Base-by-base conservation (phyloP, 37 sponge, comb jelly and placozoan species). In the Spongilla lacustris region DNA sequence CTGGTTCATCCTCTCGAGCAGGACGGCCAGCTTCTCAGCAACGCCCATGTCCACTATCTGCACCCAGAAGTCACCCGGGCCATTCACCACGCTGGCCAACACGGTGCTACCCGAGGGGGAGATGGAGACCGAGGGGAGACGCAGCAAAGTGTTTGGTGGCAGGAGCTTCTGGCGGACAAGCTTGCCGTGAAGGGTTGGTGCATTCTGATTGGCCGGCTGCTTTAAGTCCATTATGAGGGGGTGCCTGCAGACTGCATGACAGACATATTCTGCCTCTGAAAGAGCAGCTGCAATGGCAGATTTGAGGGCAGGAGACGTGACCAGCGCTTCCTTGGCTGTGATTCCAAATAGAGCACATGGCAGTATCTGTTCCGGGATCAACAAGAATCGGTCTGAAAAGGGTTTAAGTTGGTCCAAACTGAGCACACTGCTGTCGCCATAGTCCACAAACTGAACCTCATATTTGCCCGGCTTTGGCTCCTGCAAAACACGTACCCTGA, bases 11-110 rank as follows among this genome's bases (percentile, higher is more conserved):
- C 38, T 36, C 71, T 90, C 22, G 19, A 58, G 58, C 19, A 58
- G 11, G 19, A 58, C 58, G 3, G 35, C 35, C 58, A 90, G 10
- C 26, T 66, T 77, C 36, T 78, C 31, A 0, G 49, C 30, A 19
- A 68, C 27, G 29, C 25, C 19, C 6, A 80, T 38, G 2, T n/a
- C 68, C 26, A 80, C 68, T 3, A 80, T 38, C 76, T 92, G 92
- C 10, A 92, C 69, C 72, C 84, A 87, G 76, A 92, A 78, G 36
- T 87, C 83, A 28, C 41, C 2, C 1, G 88, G 92, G n/a, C 67
- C 71, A 0, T 67, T 24, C 9, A 84, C 66, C 34, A 84, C 87
- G 3, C 75, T 67, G 22, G 87, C 84, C 26, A 83, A 23, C 25
- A 86, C 79, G 0, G 36, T 35, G 17, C 36, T 35, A 5, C 69